phyloP scores from a whole-genome alignment of 2,797 vertebrate genomes.

The Microctenopoma stevenorrisi region DNA sequence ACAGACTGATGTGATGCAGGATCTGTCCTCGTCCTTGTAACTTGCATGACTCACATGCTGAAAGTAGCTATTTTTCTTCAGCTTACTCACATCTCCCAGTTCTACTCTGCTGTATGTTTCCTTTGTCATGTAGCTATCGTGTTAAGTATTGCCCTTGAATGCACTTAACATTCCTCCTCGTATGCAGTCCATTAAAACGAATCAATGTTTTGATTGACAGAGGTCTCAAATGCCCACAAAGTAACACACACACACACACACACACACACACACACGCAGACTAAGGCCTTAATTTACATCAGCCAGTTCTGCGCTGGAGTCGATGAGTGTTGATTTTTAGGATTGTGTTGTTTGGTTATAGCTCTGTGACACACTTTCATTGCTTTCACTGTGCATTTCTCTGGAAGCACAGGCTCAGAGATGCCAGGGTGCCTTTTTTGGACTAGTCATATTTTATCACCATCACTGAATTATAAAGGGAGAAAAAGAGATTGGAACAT shows the following conservation, averaged over 20 bases:
- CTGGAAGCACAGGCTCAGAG: slow-evolving; percentile 21
- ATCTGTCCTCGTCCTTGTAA: slow-evolving; percentile 34
- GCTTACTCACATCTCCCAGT: background rate
- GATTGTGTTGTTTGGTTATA: slow-evolving; percentile 42
- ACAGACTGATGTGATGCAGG: slow-evolving; percentile 31
- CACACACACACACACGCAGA: no score
- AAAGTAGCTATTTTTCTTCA: slow-evolving; percentile 33
- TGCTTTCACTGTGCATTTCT: slow-evolving; percentile 37
- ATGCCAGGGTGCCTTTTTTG: slow-evolving; percentile 13
- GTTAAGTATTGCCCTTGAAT: background rate
- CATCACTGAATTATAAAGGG: slow-evolving; percentile 5
- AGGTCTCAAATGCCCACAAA: slow-evolving; percentile 14
- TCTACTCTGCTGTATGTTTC: background rate
- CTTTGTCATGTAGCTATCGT: slow-evolving; percentile 6
- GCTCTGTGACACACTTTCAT: slow-evolving; percentile 13
- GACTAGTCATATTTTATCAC: slow-evolving; percentile 18
- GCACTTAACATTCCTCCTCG: slow-evolving; percentile 21
- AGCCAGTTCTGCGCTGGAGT: slow-evolving; percentile 31
- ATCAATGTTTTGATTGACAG: slow-evolving; percentile 36
- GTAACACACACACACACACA: slow-evolving; percentile 10
- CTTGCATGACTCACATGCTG: slow-evolving; percentile 40
- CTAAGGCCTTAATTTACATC: slow-evolving; percentile 23
- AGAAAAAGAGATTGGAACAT: no score
- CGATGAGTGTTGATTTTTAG: slow-evolving; percentile 66
- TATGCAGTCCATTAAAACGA: slow-evolving; percentile 23